Evolutionary conservation across 2,113 vertebrate species (phyloP).

Genomic region (Myrmecobius fasciatus): DNA sequence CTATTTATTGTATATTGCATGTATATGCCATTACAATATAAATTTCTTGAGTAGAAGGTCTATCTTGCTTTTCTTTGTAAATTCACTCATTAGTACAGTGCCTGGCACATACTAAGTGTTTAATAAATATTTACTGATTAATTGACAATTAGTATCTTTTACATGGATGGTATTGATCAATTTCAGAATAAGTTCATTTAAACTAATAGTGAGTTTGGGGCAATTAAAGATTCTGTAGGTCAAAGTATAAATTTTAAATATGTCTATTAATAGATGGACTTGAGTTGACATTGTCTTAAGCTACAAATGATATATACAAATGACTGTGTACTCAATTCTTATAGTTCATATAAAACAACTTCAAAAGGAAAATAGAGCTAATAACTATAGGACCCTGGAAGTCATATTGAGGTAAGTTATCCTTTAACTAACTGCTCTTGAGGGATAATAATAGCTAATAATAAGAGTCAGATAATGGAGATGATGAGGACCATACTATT

Average conservation of each 20-base stretch:
- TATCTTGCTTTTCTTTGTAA: background rate
- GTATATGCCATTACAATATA: background rate
- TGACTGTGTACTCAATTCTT: too few relatives aligned
- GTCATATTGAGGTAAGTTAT: too few relatives aligned
- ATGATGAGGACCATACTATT: background rate
- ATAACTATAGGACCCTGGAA: too few relatives aligned
- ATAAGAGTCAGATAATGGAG: background rate
- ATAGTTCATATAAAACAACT: too few relatives aligned
- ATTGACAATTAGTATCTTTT: background rate
- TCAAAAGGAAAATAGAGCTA: too few relatives aligned
- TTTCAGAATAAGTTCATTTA: background rate
- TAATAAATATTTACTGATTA: background rate
- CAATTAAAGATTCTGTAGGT: background rate
- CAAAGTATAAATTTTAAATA: background rate
- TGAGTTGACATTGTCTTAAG: background rate
- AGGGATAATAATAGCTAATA: background rate
- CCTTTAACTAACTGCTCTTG: too few relatives aligned
- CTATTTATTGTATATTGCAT: background rate
- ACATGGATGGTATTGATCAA: background rate
- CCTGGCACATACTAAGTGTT: background rate
- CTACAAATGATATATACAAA: background rate
- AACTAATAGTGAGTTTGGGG: background rate
- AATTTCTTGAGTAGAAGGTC: background rate
- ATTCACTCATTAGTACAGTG: background rate
- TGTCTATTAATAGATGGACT: background rate